Conservation (phyloP, 1,140 invertebrate genomes). For the Zaprionus camerounensis region DNA sequence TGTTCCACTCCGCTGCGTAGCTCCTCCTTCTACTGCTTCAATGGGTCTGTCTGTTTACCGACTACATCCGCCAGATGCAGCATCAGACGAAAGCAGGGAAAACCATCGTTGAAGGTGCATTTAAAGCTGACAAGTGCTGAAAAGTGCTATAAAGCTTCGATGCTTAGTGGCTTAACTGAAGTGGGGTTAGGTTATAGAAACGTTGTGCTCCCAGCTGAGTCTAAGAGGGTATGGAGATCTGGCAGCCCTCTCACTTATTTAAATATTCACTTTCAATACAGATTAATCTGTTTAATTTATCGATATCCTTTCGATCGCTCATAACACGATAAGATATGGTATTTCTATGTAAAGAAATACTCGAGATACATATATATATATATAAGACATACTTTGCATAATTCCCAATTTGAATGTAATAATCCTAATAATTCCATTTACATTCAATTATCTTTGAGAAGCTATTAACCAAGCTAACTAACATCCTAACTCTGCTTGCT, state of each 20-base stretch:
- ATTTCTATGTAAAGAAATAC: too few species aligned
- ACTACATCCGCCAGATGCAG: constrained; percentile 13
- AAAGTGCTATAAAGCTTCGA: neutral
- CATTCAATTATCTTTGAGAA: neutral
- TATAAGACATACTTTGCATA: too few species aligned
- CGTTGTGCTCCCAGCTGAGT: neutral
- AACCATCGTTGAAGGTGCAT: constrained; percentile 60
- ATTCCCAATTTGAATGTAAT: too few species aligned
- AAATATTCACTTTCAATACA: too few species aligned
- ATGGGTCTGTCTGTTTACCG: neutral
- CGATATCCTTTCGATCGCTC: too few species aligned
- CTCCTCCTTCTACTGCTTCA: neutral
- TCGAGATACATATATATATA: too few species aligned
- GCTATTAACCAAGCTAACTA: constrained; percentile 34
- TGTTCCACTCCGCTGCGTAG: constrained; percentile 2
- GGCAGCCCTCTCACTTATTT: too few species aligned
- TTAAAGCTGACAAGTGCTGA: constrained; percentile 36
- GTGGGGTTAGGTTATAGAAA: neutral
- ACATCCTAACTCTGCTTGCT: constrained; percentile 37
- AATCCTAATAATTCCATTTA: too few species aligned
- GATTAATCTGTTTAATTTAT: too few species aligned
- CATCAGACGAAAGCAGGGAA: constrained; percentile 33
- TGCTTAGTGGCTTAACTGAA: neutral
- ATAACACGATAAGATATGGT: too few species aligned
- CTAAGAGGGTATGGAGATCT: too few species aligned